Evolutionary conservation across 53 echinoderm and acorn worm species (phyloP).

Genomic region (Temnopleurus reevesii): DNA sequence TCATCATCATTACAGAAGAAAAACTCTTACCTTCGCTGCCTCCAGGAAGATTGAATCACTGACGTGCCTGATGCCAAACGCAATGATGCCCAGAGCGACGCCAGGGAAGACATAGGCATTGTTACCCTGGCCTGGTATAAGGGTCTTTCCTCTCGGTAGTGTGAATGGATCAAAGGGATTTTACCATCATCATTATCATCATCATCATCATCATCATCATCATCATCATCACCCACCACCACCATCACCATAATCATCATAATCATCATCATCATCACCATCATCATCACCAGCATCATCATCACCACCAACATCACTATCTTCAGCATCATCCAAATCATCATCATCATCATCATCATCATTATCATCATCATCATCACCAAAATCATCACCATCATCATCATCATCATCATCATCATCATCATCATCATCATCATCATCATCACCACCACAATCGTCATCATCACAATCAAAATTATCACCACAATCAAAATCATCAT

Average conservation of each 20-base stretch:
- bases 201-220: not conserved
- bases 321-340: no score
- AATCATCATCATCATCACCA: no score
- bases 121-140: conserved; percentile 90
- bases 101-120: conserved; percentile 94
- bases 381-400: no score
- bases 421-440: no score
- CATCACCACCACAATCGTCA: no score
- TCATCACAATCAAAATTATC: no score
- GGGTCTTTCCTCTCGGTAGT: conserved; percentile 69
- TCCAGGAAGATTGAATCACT: conserved; percentile 80
- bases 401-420: no score
- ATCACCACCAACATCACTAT: no score
- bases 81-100: conserved; percentile 83
- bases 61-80: conserved; percentile 78
- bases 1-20: not conserved
- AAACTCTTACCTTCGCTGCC: conserved; percentile 85
- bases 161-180: conserved; percentile 76
- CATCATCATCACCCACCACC: not conserved
- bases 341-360: no score
- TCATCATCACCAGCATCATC: no score
- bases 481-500: no score
- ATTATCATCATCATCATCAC: no score
- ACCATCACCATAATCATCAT: not conserved
- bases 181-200: not conserved